Percentiles rank a stretch among this genome's conserved stretches.
phyloP scores from a whole-genome alignment of 2,113 vertebrate species.

The Prinia subflava region DNA sequence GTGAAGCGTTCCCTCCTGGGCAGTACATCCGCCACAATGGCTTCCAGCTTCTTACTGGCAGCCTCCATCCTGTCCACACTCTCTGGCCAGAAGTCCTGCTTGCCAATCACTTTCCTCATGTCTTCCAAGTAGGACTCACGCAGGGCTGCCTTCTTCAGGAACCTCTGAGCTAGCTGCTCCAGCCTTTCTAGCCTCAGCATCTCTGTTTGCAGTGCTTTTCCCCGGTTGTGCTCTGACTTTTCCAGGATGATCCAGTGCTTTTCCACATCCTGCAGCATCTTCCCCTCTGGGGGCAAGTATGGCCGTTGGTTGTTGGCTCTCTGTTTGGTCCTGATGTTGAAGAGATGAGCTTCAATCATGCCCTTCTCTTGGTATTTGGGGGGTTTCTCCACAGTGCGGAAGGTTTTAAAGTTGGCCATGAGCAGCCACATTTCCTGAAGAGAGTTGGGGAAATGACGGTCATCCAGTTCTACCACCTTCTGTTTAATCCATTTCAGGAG shows the following conservation, averaged over 20 bases:
- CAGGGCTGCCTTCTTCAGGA: constrained; percentile 81
- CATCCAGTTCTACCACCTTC: constrained; percentile 80
- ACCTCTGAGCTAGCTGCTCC: constrained; percentile 84
- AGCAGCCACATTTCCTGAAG: constrained; percentile 80
- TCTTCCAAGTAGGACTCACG: constrained; percentile 83
- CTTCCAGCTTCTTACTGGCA: constrained; percentile 79
- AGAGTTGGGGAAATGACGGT: constrained; percentile 81
- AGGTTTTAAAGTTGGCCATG: constrained; percentile 82
- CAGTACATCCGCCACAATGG: constrained; percentile 80
- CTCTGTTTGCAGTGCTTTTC: constrained; percentile 74
- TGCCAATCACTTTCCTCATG: constrained; percentile 73
- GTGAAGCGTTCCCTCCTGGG: constrained; percentile 81
- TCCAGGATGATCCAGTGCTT: constrained; percentile 80
- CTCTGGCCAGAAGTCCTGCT: constrained; percentile 69
- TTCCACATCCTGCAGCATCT: constrained; percentile 77
- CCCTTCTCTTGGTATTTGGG: constrained; percentile 86
- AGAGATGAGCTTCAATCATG: constrained; percentile 83
- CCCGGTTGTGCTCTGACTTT: constrained; percentile 74
- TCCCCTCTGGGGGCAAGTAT: constrained; percentile 80
- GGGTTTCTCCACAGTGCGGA: constrained; percentile 86
- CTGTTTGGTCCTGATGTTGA: constrained; percentile 80
- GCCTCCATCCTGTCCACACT: constrained; percentile 71
- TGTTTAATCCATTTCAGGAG: constrained; percentile 84
- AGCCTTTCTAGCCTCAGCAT: constrained; percentile 81
- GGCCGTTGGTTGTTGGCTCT: constrained; percentile 81